Base-by-base conservation (phyloP, 2,797 vertebrate genomes). In the Arrhamphus sclerolepis region DNA sequence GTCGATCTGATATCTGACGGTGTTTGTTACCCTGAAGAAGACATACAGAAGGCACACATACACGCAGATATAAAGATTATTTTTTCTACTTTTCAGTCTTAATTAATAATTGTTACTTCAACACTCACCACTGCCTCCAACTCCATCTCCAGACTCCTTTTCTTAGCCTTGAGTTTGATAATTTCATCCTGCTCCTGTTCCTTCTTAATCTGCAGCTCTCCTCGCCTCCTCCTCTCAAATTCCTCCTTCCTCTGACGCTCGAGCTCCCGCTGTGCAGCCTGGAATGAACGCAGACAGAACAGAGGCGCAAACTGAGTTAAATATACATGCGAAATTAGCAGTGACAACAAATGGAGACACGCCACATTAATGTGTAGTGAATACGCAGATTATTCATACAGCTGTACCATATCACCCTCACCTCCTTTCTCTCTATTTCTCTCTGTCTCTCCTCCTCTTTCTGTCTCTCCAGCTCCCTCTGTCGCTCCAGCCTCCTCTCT, bases 61-160 rank as follows among this genome's bases (percentile, higher is more conserved):
- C n/a, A n/a, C n/a, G n/a, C n/a, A n/a, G n/a, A n/a, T n/a, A n/a
- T n/a, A n/a, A n/a, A n/a, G n/a, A n/a, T n/a, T n/a, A n/a, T n/a
- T n/a, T n/a, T n/a, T n/a, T n/a, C n/a, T n/a, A n/a, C n/a, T n/a
- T n/a, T n/a, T 29, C 20, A 26, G 20, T 17, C 14, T 29, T 26
- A 46, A 18, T 28, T n/a, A 8, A 43, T 31, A 16, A 31, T 6
- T 21, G 24, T 34, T 22, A 43, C 43, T 10, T 31, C 5, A 22
- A 5, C 24, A 79, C 95, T 91, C 86, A 98, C 97, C 94, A 98
- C 90, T 40, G 96, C 95, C 88, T 98, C 96, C 87, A 99, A 86
- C 75, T 99, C 97, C 81, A 97, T 93, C 87, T 96, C 95, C 70
- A 99, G 92, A 84, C 93, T 95, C 83, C 93, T 96, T 87, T 96